Conservation (phyloP, 1,140 invertebrate species). For the Phymastichus coffea region DNA sequence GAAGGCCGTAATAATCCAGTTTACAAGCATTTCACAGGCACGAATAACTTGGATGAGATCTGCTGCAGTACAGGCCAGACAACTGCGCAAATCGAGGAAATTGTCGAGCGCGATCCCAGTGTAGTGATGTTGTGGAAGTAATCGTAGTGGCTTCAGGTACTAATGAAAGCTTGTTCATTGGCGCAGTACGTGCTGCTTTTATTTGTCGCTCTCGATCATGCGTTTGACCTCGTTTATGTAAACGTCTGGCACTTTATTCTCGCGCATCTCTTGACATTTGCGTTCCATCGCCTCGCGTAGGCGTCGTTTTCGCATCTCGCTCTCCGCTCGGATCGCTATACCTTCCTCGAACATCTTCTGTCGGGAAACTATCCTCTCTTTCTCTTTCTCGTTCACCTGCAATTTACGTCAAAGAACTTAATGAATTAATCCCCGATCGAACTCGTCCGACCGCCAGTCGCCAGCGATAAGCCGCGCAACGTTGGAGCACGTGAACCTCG, state of each 20-base stretch:
- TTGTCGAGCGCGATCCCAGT: constrained; percentile 83
- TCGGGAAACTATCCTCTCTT: constrained; percentile 60
- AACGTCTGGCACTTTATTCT: constrained; percentile 45
- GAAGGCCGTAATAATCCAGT: constrained; percentile 45
- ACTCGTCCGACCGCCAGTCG: too few relatives aligned
- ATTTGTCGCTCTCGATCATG: constrained; percentile 41
- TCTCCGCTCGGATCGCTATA: constrained; percentile 60
- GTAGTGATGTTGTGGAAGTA: constrained; percentile 84
- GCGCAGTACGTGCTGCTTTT: constrained; percentile 17
- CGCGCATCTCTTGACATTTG: constrained; percentile 62
- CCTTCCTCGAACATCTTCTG: constrained; percentile 67
- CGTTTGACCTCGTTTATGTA: constrained; percentile 51
- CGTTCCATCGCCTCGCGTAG: constrained; percentile 60
- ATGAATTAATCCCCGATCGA: too few relatives aligned
- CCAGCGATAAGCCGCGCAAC: too few relatives aligned
- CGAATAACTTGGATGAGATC: constrained; percentile 83
- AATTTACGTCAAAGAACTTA: constrained; percentile 44
- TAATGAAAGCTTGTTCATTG: too few relatives aligned
- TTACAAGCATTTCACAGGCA: constrained; percentile 75
- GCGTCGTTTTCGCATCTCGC: constrained; percentile 59
- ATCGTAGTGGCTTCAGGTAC: constrained; percentile 24
- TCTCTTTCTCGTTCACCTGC: constrained; percentile 70
- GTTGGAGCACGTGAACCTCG: too few relatives aligned
- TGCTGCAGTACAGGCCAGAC: constrained; percentile 83
- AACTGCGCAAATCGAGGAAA: constrained; percentile 78